Conservation (phyloP, 2,888 invertebrate species). For the Halictus quadricinctus region DNA sequence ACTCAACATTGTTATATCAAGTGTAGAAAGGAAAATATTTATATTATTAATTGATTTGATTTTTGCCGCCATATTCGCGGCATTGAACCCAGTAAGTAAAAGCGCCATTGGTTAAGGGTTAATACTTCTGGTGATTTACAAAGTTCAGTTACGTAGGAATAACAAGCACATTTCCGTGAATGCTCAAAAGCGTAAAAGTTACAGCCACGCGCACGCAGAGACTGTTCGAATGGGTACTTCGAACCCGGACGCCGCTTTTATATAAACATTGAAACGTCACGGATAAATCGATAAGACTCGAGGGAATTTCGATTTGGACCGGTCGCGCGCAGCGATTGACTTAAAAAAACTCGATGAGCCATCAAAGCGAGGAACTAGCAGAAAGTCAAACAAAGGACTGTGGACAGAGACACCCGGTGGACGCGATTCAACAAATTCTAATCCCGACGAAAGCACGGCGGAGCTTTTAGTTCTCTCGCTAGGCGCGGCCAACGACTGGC, state of each 20-base stretch:
- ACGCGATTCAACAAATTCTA: slow-evolving; percentile 47
- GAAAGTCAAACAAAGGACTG: slow-evolving; percentile 44
- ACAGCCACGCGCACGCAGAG: neutral
- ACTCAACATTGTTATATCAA: too few relatives aligned
- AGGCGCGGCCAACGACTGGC: slow-evolving; percentile 21
- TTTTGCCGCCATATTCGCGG: too few relatives aligned
- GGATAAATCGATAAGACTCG: neutral
- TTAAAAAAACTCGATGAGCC: slow-evolving; percentile 29
- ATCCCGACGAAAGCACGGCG: slow-evolving; percentile 28
- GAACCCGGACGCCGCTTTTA: neutral
- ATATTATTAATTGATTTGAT: too few relatives aligned
- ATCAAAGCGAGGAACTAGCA: slow-evolving; percentile 11
- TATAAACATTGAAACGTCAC: neutral
- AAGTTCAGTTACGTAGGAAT: too few relatives aligned
- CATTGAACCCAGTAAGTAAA: too few relatives aligned
- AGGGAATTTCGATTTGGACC: neutral
- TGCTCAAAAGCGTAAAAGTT: neutral
- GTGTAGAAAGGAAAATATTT: too few relatives aligned
- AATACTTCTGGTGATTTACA: too few relatives aligned
- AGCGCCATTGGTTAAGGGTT: too few relatives aligned
- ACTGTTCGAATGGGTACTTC: neutral
- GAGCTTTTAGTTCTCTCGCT: slow-evolving; percentile 25
- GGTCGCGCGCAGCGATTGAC: slow-evolving; percentile 3
- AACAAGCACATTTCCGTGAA: too few relatives aligned
- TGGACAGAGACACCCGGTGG: slow-evolving; percentile 25